Percentiles rank a stretch among this genome's conserved stretches.
Evolutionary conservation across 2,797 vertebrate species (phyloP).

Genomic region (Hapalemur alaotrensis): DNA sequence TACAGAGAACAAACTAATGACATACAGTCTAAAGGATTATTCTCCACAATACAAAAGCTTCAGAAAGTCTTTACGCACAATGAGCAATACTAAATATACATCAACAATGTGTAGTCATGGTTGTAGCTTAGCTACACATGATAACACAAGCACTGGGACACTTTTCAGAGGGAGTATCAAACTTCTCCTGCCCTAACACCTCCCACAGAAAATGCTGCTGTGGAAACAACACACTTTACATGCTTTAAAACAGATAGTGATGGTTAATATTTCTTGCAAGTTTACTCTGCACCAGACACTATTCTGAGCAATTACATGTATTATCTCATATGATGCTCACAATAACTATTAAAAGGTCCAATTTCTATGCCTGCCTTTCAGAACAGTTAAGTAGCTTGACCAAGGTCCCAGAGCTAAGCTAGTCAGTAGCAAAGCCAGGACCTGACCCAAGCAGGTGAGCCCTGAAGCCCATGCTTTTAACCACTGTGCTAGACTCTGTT

Average conservation of each 20-base stretch:
- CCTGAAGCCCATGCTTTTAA: neutral
- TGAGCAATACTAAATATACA: neutral
- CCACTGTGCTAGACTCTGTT: fast-evolving
- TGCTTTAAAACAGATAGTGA: neutral
- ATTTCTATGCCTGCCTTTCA: neutral
- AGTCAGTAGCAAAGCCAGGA: neutral
- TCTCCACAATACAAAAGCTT: neutral
- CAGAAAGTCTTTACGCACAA: neutral
- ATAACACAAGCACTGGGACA: neutral
- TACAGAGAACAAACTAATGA: conserved; percentile 11
- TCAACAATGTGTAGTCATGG: neutral
- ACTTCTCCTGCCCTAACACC: neutral
- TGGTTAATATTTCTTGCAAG: neutral
- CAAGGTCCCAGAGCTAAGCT: neutral
- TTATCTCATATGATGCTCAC: neutral
- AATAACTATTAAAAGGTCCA: neutral
- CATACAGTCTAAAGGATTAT: neutral
- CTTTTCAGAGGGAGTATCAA: neutral
- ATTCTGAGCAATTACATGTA: neutral
- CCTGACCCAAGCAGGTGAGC: neutral
- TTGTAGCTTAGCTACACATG: neutral
- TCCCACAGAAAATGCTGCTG: neutral
- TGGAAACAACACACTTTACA: neutral
- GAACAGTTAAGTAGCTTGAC: neutral
- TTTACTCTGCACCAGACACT: neutral